These are phyloP conservation scores for Atta texana DNA, from an alignment of 1,140 invertebrate genomes.

Conservation along the genomic window DNA sequence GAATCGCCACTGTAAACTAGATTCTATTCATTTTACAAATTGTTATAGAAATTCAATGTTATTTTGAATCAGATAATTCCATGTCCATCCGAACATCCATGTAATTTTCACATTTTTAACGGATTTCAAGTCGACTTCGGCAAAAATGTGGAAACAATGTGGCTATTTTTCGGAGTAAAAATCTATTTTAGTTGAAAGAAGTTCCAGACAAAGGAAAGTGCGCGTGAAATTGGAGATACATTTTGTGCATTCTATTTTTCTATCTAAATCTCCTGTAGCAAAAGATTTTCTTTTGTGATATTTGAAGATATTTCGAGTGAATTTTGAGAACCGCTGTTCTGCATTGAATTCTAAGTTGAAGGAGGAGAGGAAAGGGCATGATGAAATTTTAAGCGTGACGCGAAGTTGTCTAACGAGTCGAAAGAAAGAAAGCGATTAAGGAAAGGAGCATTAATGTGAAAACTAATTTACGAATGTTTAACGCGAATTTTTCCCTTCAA, in stretches of 20 bases:
- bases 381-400: constrained; percentile 54
- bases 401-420: constrained; percentile 19
- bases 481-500: not conserved
- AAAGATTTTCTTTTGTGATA: not conserved
- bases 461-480: constrained; percentile 8
- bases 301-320: not conserved
- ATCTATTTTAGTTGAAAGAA: not conserved
- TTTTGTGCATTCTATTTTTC: not conserved
- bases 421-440: constrained; percentile 2
- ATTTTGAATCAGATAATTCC: not conserved
- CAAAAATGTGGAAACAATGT: too few relatives aligned
- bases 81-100: too few relatives aligned
- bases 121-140: not conserved
- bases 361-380: not conserved
- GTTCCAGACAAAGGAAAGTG: not conserved
- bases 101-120: constrained; percentile 8
- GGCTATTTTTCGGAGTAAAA: not conserved
- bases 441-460: not conserved
- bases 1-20: not conserved
- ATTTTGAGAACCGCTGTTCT: constrained; percentile 47
- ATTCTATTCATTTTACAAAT: not conserved
- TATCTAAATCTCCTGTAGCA: not conserved
- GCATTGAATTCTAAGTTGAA: constrained; percentile 41
- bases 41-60: not conserved
- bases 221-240: not conserved